Percentiles rank a stretch among this genome's conserved stretches.
These are phyloP conservation scores for Lamellibrachia luymesi DNA, from an alignment of 1,140 invertebrate species.

Conservation along the genomic window DNA sequence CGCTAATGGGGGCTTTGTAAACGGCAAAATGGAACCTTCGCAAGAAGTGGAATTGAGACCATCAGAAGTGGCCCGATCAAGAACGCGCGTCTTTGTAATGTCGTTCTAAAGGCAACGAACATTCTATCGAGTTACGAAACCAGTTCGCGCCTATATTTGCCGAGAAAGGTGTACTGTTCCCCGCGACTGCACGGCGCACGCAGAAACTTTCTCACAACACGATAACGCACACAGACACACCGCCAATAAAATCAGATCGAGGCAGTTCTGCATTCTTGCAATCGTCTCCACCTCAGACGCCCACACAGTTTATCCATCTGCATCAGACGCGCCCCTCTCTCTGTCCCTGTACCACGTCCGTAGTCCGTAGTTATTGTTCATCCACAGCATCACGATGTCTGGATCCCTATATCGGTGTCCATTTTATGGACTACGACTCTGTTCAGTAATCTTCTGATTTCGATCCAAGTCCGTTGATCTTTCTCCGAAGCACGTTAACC, in stretches of 20 bases:
- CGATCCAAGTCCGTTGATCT: conserved; percentile 18
- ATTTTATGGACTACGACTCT: background rate
- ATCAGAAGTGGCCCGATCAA: background rate
- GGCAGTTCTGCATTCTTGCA: background rate
- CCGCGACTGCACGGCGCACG: too few species aligned
- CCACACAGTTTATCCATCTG: background rate
- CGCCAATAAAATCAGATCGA: background rate
- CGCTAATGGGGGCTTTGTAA: background rate
- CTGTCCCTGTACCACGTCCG: background rate
- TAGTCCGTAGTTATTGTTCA: background rate
- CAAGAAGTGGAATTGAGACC: background rate
- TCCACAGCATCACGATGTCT: too few species aligned
- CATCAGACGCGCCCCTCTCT: background rate
- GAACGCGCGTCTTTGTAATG: background rate
- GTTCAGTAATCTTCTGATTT: conserved; percentile 15
- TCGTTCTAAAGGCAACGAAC: background rate
- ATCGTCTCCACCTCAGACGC: background rate
- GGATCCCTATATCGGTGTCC: background rate
- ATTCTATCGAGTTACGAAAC: background rate
- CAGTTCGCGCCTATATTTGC: background rate
- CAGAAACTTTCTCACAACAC: background rate
- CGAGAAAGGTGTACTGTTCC: background rate
- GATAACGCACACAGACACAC: background rate
- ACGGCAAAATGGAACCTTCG: background rate
- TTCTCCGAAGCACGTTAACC: conserved; percentile 23